phyloP scores from a whole-genome alignment of 2,888 invertebrate genomes.

The Agrochola lota region DNA sequence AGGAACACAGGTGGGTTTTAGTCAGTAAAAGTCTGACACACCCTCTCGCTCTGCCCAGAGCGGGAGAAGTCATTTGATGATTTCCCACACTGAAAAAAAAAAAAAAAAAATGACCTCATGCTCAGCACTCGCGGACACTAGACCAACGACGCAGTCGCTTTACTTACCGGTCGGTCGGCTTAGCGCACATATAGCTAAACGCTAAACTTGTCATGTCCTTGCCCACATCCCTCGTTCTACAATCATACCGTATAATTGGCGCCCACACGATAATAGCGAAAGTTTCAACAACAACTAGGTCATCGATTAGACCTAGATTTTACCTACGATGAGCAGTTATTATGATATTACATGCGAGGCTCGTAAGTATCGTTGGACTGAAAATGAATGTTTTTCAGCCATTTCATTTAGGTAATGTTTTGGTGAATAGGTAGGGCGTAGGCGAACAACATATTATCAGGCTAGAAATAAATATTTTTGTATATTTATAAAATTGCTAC shows the following conservation, averaged over 20 bases:
- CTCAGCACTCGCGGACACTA: too few relatives aligned
- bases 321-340: constrained; percentile 23
- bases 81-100: too few relatives aligned
- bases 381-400: not conserved
- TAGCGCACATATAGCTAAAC: too few relatives aligned
- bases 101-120: too few relatives aligned
- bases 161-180: too few relatives aligned
- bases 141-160: not conserved
- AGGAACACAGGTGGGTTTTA: too few relatives aligned
- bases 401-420: constrained; percentile 22
- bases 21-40: too few relatives aligned
- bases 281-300: constrained; percentile 28
- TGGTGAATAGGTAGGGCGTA: not conserved
- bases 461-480: not conserved
- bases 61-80: too few relatives aligned
- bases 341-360: constrained; percentile 43
- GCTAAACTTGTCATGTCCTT: not conserved
- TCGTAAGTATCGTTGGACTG: constrained; percentile 11
- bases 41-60: too few relatives aligned
- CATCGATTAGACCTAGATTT: constrained; percentile 37
- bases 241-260: not conserved
- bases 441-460: not conserved
- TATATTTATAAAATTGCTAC: too few relatives aligned
- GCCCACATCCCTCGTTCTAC: not conserved
- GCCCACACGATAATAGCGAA: not conserved